A percentile compares a stretch with the other conserved stretches of the same genome.
Conservation (phyloP, 2,888 invertebrate genomes). For the Oscheius myriophilus region DNA sequence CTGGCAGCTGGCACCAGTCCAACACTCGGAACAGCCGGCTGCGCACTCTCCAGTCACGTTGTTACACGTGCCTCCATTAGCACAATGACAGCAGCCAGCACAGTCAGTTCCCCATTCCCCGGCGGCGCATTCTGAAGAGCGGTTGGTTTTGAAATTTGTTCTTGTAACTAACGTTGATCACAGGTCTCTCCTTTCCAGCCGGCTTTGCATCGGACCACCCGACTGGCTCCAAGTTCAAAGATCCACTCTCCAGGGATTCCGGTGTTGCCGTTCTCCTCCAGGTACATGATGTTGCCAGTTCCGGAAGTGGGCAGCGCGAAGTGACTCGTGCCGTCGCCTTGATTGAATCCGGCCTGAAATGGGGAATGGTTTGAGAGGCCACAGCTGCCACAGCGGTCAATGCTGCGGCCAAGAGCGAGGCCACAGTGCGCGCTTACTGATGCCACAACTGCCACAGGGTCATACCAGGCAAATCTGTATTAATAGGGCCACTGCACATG, state of each 20-base stretch:
- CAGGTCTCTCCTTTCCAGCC: conserved; percentile 71
- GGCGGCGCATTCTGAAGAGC: conserved; percentile 58
- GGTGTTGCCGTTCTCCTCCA: conserved; percentile 70
- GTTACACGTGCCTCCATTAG: conserved; percentile 60
- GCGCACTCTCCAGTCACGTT: conserved; percentile 65
- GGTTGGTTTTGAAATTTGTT: no score
- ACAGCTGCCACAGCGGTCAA: no score
- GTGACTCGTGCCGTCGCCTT: conserved; percentile 60
- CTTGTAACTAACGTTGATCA: conserved; percentile 59
- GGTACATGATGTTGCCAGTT: conserved; percentile 69
- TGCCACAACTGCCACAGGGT: no score
- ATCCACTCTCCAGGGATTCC: conserved; percentile 70
- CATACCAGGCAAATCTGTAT: no score
- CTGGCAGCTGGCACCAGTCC: conserved; percentile 63
- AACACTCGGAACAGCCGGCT: conserved; percentile 62
- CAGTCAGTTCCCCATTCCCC: conserved; percentile 70
- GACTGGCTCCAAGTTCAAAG: conserved; percentile 62
- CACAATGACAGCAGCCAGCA: conserved; percentile 68
- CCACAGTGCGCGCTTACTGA: no score
- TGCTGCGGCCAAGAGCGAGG: no score
- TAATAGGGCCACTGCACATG: no score
- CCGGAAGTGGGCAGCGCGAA: conserved; percentile 68
- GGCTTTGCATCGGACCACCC: conserved; percentile 67
- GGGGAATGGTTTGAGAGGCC: no score
- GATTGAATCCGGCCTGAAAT: conserved; percentile 69